These are phyloP conservation scores for Perizoma flavofasciatum DNA, from an alignment of 2,888 invertebrate genomes.

Conservation along the genomic window DNA sequence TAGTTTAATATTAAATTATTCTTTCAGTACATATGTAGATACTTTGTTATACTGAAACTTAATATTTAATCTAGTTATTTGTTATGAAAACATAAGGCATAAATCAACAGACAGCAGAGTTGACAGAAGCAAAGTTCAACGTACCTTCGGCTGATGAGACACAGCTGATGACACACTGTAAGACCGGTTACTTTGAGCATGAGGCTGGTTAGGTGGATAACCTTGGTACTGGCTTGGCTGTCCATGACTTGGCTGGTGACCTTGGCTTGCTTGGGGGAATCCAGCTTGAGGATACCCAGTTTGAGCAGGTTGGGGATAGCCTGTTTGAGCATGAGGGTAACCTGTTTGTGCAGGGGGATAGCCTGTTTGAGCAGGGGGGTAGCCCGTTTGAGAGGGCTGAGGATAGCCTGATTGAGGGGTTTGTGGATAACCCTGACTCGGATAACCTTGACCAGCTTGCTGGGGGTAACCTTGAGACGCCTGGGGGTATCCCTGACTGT, in stretches of 20 bases:
- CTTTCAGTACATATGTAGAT: too few species aligned
- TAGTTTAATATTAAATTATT: too few species aligned
- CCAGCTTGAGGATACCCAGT: conserved; percentile 45
- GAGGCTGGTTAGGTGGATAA: conserved; percentile 52
- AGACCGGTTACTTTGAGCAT: conserved; percentile 54
- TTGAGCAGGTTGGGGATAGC: conserved; percentile 37
- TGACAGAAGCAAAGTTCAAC: conserved; percentile 43
- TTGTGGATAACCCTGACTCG: conserved; percentile 37
- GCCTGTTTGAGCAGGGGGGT: conserved; percentile 37
- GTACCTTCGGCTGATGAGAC: conserved; percentile 62
- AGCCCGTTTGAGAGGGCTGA: conserved; percentile 41
- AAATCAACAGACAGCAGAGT: background rate
- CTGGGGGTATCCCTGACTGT: conserved; percentile 64
- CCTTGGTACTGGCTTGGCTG: conserved; percentile 60
- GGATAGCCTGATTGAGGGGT: conserved; percentile 41
- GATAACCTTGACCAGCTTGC: conserved; percentile 47
- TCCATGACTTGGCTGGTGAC: conserved; percentile 40
- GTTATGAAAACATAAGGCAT: background rate
- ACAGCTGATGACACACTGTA: conserved; percentile 59
- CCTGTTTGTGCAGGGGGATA: conserved; percentile 41
- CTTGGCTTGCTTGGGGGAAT: conserved; percentile 35
- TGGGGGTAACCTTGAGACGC: conserved; percentile 53
- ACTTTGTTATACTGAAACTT: too few species aligned
- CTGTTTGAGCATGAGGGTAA: conserved; percentile 42
- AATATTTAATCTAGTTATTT: too few species aligned